Evolutionary conservation across 2,888 invertebrate genomes (phyloP).

Genomic region (Pterostichus niger): DNA sequence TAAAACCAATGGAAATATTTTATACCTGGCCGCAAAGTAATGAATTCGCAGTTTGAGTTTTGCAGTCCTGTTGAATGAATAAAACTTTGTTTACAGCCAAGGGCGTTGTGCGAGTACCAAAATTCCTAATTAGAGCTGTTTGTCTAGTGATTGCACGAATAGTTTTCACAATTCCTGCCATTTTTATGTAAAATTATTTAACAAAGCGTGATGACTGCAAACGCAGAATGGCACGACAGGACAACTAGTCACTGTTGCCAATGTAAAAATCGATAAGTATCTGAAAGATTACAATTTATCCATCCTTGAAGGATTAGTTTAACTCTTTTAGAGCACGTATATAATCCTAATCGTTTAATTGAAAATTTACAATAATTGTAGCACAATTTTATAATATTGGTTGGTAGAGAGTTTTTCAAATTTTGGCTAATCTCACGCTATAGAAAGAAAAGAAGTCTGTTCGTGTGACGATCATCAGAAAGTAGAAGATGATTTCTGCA

Average conservation of each 20-base stretch:
- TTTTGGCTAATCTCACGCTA: slow-evolving; percentile 8
- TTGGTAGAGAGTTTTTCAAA: background rate
- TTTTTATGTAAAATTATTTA: slow-evolving; percentile 68
- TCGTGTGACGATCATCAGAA: slow-evolving; percentile 1
- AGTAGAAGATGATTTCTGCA: slow-evolving; percentile 3
- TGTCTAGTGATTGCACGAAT: slow-evolving; percentile 70
- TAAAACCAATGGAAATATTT: background rate
- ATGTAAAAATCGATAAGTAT: slow-evolving; percentile 7
- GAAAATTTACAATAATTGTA: background rate
- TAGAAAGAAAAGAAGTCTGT: slow-evolving; percentile 14
- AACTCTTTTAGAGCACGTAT: background rate
- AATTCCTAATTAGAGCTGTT: slow-evolving; percentile 69
- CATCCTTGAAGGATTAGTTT: background rate
- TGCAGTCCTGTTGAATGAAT: slow-evolving; percentile 19
- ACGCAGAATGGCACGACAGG: slow-evolving; percentile 11
- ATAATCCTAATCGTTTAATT: background rate
- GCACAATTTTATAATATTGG: slow-evolving; percentile 10
- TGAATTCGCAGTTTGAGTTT: slow-evolving; percentile 32
- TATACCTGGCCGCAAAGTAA: slow-evolving; percentile 47
- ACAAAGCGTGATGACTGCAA: slow-evolving; percentile 55
- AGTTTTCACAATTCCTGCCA: slow-evolving; percentile 71
- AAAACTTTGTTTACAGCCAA: slow-evolving; percentile 69
- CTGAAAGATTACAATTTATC: background rate
- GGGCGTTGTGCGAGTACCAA: slow-evolving; percentile 69
- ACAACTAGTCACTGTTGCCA: slow-evolving; percentile 44